Evolutionary conservation across 2,113 vertebrate genomes (phyloP).

Genomic region (Morone saxatilis): DNA sequence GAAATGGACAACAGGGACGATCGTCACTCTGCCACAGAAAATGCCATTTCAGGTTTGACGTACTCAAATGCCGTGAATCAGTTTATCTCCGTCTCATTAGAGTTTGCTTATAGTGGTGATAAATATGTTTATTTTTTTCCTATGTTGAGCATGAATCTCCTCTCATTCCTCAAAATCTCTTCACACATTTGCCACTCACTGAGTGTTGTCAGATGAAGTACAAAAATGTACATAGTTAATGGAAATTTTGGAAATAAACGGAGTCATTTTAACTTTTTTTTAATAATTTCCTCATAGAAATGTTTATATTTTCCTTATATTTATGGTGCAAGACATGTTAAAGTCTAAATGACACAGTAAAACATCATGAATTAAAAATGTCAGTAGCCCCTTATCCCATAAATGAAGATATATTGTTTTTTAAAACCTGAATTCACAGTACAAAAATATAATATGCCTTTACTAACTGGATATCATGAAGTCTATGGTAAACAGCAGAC

Average conservation of each 20-base stretch:
- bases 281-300: conserved; percentile 53
- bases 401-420: conserved; percentile 83
- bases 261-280: conserved; percentile 27
- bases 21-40: conserved; percentile 54
- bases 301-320: conserved; percentile 42
- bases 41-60: conserved; percentile 48
- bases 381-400: conserved; percentile 88
- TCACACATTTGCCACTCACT: conserved; percentile 62
- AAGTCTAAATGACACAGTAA: conserved; percentile 77
- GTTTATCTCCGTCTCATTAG: conserved; percentile 23
- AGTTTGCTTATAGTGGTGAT: conserved; percentile 36
- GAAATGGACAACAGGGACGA: conserved; percentile 59
- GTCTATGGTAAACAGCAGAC: conserved; percentile 75
- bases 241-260: conserved; percentile 23
- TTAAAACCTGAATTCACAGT: conserved; percentile 85
- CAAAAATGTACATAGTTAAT: conserved; percentile 61
- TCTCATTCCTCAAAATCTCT: conserved; percentile 23
- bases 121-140: conserved; percentile 3
- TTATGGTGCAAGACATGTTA: conserved; percentile 65
- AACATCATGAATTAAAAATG: conserved; percentile 81
- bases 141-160: conserved; percentile 32
- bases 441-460: conserved; percentile 87
- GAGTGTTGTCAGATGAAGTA: conserved; percentile 69
- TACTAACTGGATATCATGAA: conserved; percentile 73
- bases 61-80: conserved; percentile 23